These are phyloP conservation scores for Monomorium pharaonis DNA, from an alignment of 1,140 invertebrate genomes.

Conservation along the genomic window DNA sequence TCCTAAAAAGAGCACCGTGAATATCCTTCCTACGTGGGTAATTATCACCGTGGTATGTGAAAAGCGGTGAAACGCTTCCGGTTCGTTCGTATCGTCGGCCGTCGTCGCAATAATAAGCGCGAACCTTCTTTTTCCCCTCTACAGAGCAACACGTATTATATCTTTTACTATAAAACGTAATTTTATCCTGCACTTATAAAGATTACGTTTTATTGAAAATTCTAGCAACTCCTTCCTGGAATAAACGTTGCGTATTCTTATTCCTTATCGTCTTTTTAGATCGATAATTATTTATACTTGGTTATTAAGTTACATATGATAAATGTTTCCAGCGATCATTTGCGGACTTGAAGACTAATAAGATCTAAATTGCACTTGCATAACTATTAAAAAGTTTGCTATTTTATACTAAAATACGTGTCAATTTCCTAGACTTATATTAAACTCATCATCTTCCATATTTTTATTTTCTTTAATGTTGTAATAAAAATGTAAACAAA, in stretches of 20 bases:
- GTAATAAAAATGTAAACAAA: too few species aligned
- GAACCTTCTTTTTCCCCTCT: constrained; percentile 35
- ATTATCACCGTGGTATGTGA: constrained; percentile 83
- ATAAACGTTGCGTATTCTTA: background rate
- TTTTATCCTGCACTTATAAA: background rate
- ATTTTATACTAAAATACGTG: background rate
- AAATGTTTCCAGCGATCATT: background rate
- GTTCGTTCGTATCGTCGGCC: constrained; percentile 68
- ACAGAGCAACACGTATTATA: background rate
- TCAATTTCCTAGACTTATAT: background rate
- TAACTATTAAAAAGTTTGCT: background rate
- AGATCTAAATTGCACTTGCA: background rate
- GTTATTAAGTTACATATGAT: background rate
- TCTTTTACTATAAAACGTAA: background rate
- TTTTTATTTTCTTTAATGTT: background rate
- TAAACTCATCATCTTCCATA: background rate
- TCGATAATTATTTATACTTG: background rate
- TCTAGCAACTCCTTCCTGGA: background rate
- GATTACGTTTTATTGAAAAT: background rate
- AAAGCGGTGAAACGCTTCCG: constrained; percentile 84
- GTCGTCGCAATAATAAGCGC: constrained; percentile 21
- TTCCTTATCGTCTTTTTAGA: background rate
- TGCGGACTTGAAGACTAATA: background rate
- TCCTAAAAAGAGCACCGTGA: constrained; percentile 69
- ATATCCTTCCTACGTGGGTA: constrained; percentile 79